phyloP scores from a whole-genome alignment of 2,113 vertebrate genomes.

The Stegastes partitus region DNA sequence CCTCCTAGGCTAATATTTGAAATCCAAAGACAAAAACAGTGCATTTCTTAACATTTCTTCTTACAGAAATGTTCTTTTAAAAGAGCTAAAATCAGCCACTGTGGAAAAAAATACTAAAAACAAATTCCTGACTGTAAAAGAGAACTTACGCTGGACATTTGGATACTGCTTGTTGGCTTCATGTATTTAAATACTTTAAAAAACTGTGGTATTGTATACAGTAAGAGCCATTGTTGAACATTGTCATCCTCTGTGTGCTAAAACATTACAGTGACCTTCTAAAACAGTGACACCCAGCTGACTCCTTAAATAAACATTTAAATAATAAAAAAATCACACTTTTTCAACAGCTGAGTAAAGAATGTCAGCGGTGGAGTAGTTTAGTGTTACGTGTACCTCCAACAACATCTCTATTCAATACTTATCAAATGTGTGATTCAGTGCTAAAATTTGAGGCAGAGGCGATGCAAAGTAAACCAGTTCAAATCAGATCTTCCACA shows the following conservation, averaged over 20 bases:
- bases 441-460: conserved; percentile 63
- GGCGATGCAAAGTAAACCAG: conserved; percentile 37
- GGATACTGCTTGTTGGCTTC: conserved; percentile 35
- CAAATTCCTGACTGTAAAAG: conserved; percentile 1
- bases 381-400: conserved; percentile 11
- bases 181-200: conserved; percentile 48
- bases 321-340: neutral
- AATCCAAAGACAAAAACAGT: conserved; percentile 38
- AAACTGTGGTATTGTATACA: conserved; percentile 1
- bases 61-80: conserved; percentile 11
- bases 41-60: conserved; percentile 17
- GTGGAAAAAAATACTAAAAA: conserved; percentile 15
- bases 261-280: neutral
- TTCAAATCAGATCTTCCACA: conserved; percentile 73
- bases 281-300: conserved; percentile 15
- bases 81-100: conserved; percentile 42
- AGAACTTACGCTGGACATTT: neutral
- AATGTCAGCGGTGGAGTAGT: conserved; percentile 15
- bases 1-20: conserved; percentile 45
- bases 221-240: conserved; percentile 11
- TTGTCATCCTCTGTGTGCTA: conserved; percentile 2
- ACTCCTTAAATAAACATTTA: neutral
- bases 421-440: conserved; percentile 31
- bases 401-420: conserved; percentile 11
- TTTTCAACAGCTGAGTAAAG: neutral